These are phyloP conservation scores for Hanleya hanleyi DNA, from an alignment of 2,888 invertebrate genomes.

Conservation along the genomic window DNA sequence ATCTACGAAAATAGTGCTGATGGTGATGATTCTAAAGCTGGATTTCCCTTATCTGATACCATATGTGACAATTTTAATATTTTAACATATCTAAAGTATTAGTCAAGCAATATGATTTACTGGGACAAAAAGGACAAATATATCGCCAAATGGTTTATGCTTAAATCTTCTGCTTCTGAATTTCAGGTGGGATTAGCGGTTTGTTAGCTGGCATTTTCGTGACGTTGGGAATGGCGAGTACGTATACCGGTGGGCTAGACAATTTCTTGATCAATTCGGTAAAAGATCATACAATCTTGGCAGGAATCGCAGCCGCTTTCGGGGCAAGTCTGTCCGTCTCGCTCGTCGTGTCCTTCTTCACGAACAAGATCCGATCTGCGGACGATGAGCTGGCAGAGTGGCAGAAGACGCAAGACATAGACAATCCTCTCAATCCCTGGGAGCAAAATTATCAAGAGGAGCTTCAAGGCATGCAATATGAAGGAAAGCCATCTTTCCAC, in stretches of 20 bases:
- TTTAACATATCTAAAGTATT: too few species aligned
- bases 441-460: slow-evolving; percentile 12
- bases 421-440: slow-evolving; percentile 49
- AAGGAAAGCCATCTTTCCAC: background rate
- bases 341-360: slow-evolving; percentile 24
- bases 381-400: slow-evolving; percentile 35
- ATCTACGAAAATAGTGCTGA: too few species aligned
- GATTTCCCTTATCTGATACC: too few species aligned
- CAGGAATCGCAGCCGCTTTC: slow-evolving; percentile 42
- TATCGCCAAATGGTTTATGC: too few species aligned
- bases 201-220: slow-evolving; percentile 47
- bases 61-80: too few species aligned
- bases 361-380: background rate
- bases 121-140: too few species aligned
- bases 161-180: too few species aligned
- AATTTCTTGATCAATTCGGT: slow-evolving; percentile 53
- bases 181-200: slow-evolving; percentile 54
- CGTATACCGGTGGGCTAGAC: slow-evolving; percentile 49
- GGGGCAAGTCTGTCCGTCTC: slow-evolving; percentile 33
- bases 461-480: background rate
- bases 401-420: slow-evolving; percentile 49
- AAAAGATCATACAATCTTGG: slow-evolving; percentile 28
- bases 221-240: slow-evolving; percentile 47
- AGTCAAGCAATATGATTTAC: too few species aligned
- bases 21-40: too few species aligned